Evolutionary conservation across 2,888 invertebrate species (phyloP), one percentile per base, ranked within the genome.

Genomic region (Coecobrya sp.): DNA sequence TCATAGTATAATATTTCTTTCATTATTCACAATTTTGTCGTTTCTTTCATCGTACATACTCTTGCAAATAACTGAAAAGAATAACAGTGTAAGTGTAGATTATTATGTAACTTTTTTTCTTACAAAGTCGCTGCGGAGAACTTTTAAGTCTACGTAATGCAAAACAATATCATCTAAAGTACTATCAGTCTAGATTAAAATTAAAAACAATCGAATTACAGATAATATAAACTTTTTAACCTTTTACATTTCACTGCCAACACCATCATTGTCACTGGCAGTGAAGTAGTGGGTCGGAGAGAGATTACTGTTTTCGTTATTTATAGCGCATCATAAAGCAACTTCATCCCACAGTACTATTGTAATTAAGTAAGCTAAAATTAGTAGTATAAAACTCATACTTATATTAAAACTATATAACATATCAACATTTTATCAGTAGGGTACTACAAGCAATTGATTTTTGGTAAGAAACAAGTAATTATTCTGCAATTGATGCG

Each of bases 131-230:
- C 27, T 13, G 16, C 25, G 8, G n/a, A 68, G 16, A 7, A 30
- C 30, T 30, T 68, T 25, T 52, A 79, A 79, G 30, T 68, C 49
- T 52, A 79, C 52, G 30, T 52, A 27, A 52, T 79, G 79, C 79
- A 79, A 79, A 76, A 76, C 73, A 76, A 76, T 27, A 68, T 36
- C 2, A 36, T 2, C 19, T 11, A 55, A 5, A 10, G 4, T 52
- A 30, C 79, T 79, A 79, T 79, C 79, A 79, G 79, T 79, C 79
- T 79, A 79, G 16, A 30, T 79, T 52, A 52, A 79, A 30, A 52
- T 79, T 79, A 79, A 73, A 73, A 79, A 79, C 79, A 79, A 79
- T 25, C 13, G n/a, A 42, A 16, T 52, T 25, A 79, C 27, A n/a
- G n/a, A 79, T 49, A 13, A 19, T 73, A 45, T 25, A 42, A 19